Evolutionary conservation across 1,140 invertebrate genomes (phyloP).

Genomic region (Apocrypta bakeri): DNA sequence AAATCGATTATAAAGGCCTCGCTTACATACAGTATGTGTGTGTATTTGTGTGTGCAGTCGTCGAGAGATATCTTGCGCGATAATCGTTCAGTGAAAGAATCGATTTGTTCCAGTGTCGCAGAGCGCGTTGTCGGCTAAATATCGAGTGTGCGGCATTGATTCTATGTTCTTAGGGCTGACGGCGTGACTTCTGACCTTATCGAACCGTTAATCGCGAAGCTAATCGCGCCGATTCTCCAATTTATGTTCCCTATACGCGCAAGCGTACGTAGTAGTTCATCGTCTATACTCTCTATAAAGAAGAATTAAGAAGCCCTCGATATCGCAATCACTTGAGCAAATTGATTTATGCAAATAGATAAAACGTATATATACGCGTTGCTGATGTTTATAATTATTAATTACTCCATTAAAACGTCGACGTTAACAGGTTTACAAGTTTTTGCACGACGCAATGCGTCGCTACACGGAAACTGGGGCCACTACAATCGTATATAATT

Average conservation of each 20-base stretch:
- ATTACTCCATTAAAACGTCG: constrained; percentile 38
- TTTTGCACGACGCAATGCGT: no score
- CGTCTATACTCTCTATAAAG: background rate
- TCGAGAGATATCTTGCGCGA: constrained; percentile 32
- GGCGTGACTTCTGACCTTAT: constrained; percentile 42
- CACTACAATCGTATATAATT: constrained; percentile 7
- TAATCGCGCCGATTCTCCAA: constrained; percentile 18
- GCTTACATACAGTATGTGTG: background rate
- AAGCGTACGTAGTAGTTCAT: no score
- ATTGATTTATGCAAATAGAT: constrained; percentile 30
- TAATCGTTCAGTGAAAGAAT: constrained; percentile 49
- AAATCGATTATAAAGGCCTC: constrained; percentile 50
- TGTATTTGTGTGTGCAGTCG: background rate
- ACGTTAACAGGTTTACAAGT: constrained; percentile 27
- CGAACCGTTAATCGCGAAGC: constrained; percentile 31
- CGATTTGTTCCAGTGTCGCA: constrained; percentile 48
- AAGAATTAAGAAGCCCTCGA: background rate
- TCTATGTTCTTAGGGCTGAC: background rate
- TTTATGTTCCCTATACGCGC: background rate
- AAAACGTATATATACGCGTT: background rate
- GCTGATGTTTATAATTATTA: constrained; percentile 13
- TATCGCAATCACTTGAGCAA: background rate
- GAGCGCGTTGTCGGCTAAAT: constrained; percentile 7
- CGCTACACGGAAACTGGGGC: background rate
- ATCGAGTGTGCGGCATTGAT: background rate